Evolutionary conservation across 1,140 invertebrate species (phyloP), one percentile per base, ranked within the genome.

Genomic region (Drosophila tani): DNA sequence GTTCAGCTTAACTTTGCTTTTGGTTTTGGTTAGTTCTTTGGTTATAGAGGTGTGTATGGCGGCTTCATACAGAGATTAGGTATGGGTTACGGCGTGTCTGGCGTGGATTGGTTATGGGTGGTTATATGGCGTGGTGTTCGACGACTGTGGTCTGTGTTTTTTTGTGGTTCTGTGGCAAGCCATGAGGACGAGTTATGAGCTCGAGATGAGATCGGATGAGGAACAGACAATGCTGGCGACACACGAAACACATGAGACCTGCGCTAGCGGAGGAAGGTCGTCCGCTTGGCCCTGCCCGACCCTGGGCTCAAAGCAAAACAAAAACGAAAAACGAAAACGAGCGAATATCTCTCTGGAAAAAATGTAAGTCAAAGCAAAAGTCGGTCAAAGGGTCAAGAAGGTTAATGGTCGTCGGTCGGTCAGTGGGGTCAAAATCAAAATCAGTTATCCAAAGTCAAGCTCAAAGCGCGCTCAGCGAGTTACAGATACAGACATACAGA

Each of bases 201-300:
- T 76, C 38, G 57, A 62, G 59, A 85, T 85, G 82, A 86, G 58
- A 88, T 77, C 53, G 53, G 53, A 56, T 56, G 53, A 56, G 80
- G 65, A 76, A 86, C 70, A 75, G 63, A 85, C 75, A 76, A 87
- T 86, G 79, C 70, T 73, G 67, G 80, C 80, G 76, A 86, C 75
- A 78, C 65, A 70, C 69, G 49, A 66, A 70, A 63, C 62, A 82
- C 32, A 67, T 60, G 71, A 78, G 51, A 63, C 55, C 63, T 56
- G 53, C 32, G 21, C 29, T 47, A 35, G 38, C 68, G 45, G 40
- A 35, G 60, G 32, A 70, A 68, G 67, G 67, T 68, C 64, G 32
- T 68, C 50, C 19, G 63, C 19, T 57, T 57, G 63, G 53, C 53
- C 50, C 56, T 59, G 32, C 41, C 55, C 55, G 43, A 56, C 53